Base-by-base conservation (phyloP, 2,888 invertebrate genomes). In the Ctenicera cuprea region DNA sequence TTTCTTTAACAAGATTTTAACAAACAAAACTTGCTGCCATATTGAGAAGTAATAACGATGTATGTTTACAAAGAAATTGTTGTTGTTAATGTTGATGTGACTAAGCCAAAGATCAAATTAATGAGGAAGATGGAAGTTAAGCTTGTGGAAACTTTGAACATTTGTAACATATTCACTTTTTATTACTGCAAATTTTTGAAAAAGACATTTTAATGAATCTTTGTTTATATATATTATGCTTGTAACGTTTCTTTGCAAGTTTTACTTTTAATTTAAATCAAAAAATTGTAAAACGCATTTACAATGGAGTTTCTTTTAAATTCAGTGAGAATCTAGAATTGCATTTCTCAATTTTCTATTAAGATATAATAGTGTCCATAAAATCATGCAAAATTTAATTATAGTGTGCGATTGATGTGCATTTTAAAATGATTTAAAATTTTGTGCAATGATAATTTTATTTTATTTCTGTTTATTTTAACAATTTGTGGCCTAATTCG, bases 41-140 rank as follows among this genome's bases (percentile, higher is more conserved):
- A 38, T 20, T 54, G 48, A 18, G 9, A 48, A 18, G 16, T 48
- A 18, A 54, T 22, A 50, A 16, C 9, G 45, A 4, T 54, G 30
- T 54, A 22, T 33, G 54, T 54, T 54, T 54, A 54, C 54, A 30
- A 8, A 52, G 52, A 30, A 63, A 37, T 22, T 57, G 45, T 54
- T 41, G 22, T 48, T 68, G 45, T 68, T 68, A 59, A 57, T 45
- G 30, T 61, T 68, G 57, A 59, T 68, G 67, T 68, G 67, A 68
- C 45, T 41, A 68, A 57, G 45, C 57, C 67, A 54, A 68, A 68
- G 57, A 57, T 45, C 26, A 59, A 52, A 38, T 37, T n/a, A 22
- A 66, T 30, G 16, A 54, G 38, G 16, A 66, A 54, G 14, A 52
- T 52, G n/a, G 14, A 33, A 54, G 20, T 66, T 66, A 41, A 43